Conservation (phyloP, 2,888 invertebrate species). For the Thelaira solivaga region DNA sequence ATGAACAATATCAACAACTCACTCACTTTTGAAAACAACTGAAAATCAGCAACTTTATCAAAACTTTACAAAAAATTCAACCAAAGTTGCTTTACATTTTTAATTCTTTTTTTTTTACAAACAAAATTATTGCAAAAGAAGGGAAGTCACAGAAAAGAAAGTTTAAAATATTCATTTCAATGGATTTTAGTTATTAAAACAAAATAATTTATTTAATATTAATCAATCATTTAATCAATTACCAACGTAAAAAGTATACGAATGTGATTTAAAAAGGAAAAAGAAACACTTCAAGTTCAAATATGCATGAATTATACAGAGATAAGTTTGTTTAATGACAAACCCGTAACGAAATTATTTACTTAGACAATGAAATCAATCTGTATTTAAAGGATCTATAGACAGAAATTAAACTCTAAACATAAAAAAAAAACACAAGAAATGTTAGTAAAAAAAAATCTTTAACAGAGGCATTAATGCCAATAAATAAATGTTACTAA, state of each 20-base stretch:
- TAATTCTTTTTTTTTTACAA: conserved; percentile 10
- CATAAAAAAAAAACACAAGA: neutral
- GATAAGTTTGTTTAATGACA: too few species aligned
- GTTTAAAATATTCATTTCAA: neutral
- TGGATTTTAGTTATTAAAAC: conserved; percentile 37
- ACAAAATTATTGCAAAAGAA: neutral
- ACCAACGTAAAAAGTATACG: neutral
- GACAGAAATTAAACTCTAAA: too few species aligned
- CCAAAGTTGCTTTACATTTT: neutral
- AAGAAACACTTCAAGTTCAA: neutral
- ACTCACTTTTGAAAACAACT: neutral
- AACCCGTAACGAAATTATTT: neutral
- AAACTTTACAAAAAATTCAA: conserved; percentile 19
- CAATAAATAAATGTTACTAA: conserved; percentile 55
- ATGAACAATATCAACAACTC: conserved; percentile 23
- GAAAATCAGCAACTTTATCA: neutral
- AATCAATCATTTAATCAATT: conserved; percentile 50
- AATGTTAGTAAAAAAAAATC: neutral
- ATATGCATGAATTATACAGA: too few species aligned
- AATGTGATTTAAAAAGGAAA: neutral
- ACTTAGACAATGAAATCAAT: conserved; percentile 23
- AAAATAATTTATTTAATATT: conserved; percentile 36
- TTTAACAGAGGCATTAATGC: conserved; percentile 19
- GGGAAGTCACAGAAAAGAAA: conserved; percentile 11
- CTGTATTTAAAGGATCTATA: conserved; percentile 27